Percentiles rank a stretch among this genome's conserved stretches.
Evolutionary conservation across 2,797 vertebrate genomes (phyloP).

Genomic region (Periparus ater): DNA sequence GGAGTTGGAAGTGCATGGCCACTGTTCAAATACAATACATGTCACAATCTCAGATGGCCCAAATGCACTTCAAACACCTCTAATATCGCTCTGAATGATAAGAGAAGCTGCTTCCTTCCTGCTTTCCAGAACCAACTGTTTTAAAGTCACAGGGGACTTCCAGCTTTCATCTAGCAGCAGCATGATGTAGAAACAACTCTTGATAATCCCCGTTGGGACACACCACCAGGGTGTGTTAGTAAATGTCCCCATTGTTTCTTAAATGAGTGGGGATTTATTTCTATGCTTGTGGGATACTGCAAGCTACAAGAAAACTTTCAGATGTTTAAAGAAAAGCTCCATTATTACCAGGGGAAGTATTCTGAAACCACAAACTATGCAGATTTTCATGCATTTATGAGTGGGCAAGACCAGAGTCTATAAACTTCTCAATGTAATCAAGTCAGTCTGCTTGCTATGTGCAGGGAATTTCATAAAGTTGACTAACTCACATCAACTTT

Average conservation of each 20-base stretch:
- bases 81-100: background rate
- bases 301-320: background rate
- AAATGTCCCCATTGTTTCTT: background rate
- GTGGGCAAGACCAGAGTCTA: background rate
- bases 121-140: background rate
- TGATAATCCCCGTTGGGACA: background rate
- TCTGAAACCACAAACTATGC: background rate
- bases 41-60: background rate
- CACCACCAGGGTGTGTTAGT: background rate
- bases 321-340: background rate
- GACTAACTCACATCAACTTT: background rate
- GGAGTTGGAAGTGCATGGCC: background rate
- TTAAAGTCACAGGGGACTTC: background rate
- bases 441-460: background rate
- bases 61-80: background rate
- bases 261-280: conserved; percentile 4
- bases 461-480: background rate
- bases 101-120: background rate
- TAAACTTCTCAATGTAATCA: background rate
- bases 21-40: background rate
- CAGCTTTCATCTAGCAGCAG: conserved; percentile 4
- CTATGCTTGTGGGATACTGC: background rate
- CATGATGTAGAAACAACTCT: background rate
- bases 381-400: background rate
- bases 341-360: background rate